These are phyloP conservation scores for Meda fulgida DNA, from an alignment of 2,797 vertebrate species.

Conservation along the genomic window DNA sequence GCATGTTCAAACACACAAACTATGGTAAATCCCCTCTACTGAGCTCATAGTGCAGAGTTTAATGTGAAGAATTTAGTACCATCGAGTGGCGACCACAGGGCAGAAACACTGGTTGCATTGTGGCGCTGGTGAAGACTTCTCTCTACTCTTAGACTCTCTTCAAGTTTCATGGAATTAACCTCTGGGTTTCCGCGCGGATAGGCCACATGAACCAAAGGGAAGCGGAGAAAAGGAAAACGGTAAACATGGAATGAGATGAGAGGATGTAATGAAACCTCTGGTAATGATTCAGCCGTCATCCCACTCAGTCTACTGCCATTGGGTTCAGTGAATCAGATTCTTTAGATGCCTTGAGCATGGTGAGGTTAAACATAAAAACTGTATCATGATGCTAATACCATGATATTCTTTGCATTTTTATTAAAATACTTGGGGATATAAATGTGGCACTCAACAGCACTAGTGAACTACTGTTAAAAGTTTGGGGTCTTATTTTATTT, in stretches of 20 bases:
- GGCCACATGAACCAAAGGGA: conserved; percentile 26
- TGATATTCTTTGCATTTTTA: neutral
- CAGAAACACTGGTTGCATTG: conserved; percentile 29
- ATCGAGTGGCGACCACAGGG: conserved; percentile 1
- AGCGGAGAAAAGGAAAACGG: conserved; percentile 3
- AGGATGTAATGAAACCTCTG: conserved; percentile 4
- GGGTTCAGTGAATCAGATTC: neutral
- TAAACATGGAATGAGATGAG: conserved; percentile 39
- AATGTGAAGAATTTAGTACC: conserved; percentile 14
- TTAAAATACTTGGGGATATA: neutral
- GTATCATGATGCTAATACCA: neutral
- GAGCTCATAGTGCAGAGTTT: neutral
- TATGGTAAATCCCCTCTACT: conserved; percentile 15
- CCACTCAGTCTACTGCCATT: neutral
- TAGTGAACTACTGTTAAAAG: no score
- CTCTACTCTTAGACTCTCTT: conserved; percentile 24
- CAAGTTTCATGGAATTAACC: conserved; percentile 18
- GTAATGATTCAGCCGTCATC: conserved; percentile 10
- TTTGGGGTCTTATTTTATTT: neutral
- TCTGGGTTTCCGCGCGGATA: conserved; percentile 6
- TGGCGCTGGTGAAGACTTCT: conserved; percentile 39
- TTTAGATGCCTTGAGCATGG: neutral
- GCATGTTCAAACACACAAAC: neutral
- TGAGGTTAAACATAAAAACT: neutral
- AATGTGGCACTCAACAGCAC: neutral